Evolutionary conservation across 2,888 invertebrate genomes (phyloP).

Genomic region (Amphipoea oculea): DNA sequence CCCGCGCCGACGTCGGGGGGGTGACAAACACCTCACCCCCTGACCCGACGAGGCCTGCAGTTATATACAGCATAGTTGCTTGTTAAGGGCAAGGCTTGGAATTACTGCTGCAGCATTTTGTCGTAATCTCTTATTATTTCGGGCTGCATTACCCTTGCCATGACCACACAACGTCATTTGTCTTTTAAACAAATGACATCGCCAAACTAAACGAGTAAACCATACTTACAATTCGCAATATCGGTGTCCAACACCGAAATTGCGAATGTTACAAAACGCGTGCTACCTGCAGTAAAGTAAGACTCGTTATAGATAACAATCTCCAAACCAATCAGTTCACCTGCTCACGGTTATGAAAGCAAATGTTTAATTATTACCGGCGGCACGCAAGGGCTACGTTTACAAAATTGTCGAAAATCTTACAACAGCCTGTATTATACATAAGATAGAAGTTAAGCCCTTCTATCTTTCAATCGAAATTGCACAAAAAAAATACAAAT

Average conservation of each 20-base stretch:
- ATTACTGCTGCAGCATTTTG: not conserved
- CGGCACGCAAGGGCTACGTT: constrained; percentile 36
- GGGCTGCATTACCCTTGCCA: not conserved
- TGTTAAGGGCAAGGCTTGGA: not conserved
- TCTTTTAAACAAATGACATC: not conserved
- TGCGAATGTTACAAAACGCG: constrained; percentile 23
- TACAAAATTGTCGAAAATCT: constrained; percentile 22
- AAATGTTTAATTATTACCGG: constrained; percentile 8
- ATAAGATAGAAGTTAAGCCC: not conserved
- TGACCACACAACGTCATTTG: not conserved
- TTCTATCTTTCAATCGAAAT: not conserved
- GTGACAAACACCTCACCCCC: too few species aligned
- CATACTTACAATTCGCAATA: constrained; percentile 8
- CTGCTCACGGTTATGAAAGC: constrained; percentile 21
- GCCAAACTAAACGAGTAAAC: not conserved
- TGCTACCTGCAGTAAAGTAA: constrained; percentile 9
- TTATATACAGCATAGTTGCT: not conserved
- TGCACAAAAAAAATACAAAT: too few species aligned
- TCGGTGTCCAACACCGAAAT: not conserved
- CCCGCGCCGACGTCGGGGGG: too few species aligned
- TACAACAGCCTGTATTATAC: constrained; percentile 6
- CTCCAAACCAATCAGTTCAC: constrained; percentile 22
- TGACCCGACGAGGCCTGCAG: too few species aligned
- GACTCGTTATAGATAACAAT: constrained; percentile 41
- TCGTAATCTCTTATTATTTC: not conserved